A percentile compares a stretch with the other conserved stretches of the same genome.
Conservation (phyloP, 2,797 vertebrate genomes). For the Mionectes olivaceus region DNA sequence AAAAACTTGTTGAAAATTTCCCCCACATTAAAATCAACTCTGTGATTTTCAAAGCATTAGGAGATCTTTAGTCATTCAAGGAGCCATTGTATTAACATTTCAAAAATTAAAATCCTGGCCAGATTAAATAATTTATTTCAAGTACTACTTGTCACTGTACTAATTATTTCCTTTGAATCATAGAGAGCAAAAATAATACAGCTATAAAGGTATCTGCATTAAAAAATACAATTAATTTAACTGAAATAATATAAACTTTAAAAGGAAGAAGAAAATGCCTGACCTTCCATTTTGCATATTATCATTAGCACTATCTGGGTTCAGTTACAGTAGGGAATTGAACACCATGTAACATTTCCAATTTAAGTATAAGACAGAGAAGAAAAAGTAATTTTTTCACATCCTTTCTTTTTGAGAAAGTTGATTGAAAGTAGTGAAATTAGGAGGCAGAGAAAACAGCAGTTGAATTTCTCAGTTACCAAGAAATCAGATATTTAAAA, state of each 20-base stretch:
- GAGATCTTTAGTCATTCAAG: not conserved
- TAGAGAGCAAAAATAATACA: not conserved
- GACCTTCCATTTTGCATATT: not conserved
- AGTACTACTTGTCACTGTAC: not conserved
- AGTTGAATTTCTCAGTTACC: not conserved
- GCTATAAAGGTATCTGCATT: not conserved
- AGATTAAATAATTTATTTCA: conserved; percentile 31
- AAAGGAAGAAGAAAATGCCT: not conserved
- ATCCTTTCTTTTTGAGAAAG: not conserved
- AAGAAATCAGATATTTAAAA: not conserved
- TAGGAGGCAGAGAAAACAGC: not conserved
- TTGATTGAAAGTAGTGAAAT: not conserved
- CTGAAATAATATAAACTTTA: not conserved
- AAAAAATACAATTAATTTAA: not conserved
- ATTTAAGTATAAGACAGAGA: not conserved
- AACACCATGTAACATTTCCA: not conserved
- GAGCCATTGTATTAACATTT: not conserved
- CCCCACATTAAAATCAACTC: not conserved
- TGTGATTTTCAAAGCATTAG: not conserved
- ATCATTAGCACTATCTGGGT: not conserved
- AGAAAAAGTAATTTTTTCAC: not conserved
- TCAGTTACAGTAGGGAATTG: not conserved
- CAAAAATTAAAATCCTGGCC: not conserved
- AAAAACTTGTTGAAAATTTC: not conserved
- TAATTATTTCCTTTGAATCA: conserved; percentile 1